Percentiles rank a stretch among this genome's conserved stretches.
Conservation (phyloP, 2,797 vertebrate species). For the Lindbergichthys nudifrons region DNA sequence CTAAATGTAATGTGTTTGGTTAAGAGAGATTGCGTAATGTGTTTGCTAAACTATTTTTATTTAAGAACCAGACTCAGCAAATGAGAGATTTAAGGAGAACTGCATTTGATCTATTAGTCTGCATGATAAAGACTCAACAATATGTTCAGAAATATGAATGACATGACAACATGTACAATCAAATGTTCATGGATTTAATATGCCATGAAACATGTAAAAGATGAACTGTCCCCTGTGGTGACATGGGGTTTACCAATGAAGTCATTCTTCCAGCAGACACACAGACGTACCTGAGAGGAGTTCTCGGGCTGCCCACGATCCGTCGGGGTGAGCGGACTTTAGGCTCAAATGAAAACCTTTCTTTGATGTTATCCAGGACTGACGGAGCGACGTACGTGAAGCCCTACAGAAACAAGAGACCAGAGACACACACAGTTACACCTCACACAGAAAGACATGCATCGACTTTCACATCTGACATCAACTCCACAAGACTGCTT, state of each 20-base stretch:
- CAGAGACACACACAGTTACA: neutral
- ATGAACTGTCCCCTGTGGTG: neutral
- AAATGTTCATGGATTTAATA: neutral
- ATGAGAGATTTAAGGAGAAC: no score
- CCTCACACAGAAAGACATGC: neutral
- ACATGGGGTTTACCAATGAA: neutral
- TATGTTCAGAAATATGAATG: neutral
- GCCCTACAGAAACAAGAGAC: constrained; percentile 81
- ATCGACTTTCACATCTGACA: neutral
- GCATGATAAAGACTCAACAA: neutral
- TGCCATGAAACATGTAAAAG: no score
- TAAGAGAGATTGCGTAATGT: no score
- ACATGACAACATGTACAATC: neutral
- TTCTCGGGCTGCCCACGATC: constrained; percentile 96
- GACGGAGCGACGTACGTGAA: constrained; percentile 99
- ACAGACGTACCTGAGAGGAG: constrained; percentile 91
- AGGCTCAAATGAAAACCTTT: constrained; percentile 98
- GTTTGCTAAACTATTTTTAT: neutral
- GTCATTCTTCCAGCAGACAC: neutral
- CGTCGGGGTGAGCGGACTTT: constrained; percentile 97
- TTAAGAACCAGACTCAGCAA: neutral
- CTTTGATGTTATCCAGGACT: constrained; percentile 98
- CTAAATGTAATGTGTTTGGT: no score
- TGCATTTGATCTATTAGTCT: neutral
- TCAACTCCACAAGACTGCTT: neutral